phyloP scores from a whole-genome alignment of 2,113 vertebrate genomes.

The Siphamia tubifer region DNA sequence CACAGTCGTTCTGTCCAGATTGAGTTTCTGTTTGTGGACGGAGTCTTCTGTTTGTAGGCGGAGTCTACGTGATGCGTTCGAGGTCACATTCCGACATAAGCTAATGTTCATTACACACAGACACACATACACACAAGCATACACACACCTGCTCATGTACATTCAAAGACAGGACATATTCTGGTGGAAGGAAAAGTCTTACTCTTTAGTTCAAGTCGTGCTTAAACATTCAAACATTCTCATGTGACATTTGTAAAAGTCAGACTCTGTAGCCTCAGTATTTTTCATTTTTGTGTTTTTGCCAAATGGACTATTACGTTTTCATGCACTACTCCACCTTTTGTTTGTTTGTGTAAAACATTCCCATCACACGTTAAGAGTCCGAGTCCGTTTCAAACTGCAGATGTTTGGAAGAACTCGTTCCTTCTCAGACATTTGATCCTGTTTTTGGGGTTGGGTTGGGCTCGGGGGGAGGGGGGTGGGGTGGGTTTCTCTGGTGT shows the following conservation, averaged over 20 bases:
- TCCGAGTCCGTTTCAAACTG: constrained; percentile 24
- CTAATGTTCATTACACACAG: constrained; percentile 68
- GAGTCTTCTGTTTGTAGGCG: constrained; percentile 74
- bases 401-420: constrained; percentile 64
- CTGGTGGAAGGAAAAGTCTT: constrained; percentile 75
- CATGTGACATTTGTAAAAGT: constrained; percentile 72
- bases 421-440: constrained; percentile 41
- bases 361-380: too few species aligned
- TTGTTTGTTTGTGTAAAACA: constrained; percentile 67
- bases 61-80: constrained; percentile 51
- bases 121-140: constrained; percentile 57
- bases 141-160: constrained; percentile 53
- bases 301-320: constrained; percentile 75
- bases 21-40: constrained; percentile 74
- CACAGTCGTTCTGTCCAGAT: constrained; percentile 69
- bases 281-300: constrained; percentile 72
- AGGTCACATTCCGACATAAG: constrained; percentile 84
- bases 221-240: constrained; percentile 77
- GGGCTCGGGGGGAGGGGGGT: constrained; percentile 10
- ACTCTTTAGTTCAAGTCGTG: constrained; percentile 49
- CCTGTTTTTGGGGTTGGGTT: constrained; percentile 46
- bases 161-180: constrained; percentile 79
- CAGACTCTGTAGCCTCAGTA: constrained; percentile 77
- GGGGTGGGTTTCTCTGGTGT: constrained; percentile 71
- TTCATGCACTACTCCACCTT: constrained; percentile 69